phyloP scores from a whole-genome alignment of 2,113 vertebrate species.

The Chrysemys picta region DNA sequence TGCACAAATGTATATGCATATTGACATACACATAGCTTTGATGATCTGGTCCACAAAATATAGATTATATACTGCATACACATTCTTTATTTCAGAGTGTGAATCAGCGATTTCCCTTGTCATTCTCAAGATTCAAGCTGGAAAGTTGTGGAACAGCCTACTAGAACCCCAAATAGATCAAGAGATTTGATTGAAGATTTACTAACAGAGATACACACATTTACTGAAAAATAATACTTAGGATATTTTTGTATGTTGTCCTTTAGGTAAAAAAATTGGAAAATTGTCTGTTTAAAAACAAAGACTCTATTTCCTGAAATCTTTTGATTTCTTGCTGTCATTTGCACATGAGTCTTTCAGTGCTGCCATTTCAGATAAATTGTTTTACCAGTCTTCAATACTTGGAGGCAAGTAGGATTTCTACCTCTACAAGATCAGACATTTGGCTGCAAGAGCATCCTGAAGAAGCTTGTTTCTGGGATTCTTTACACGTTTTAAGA shows the following conservation, averaged over 20 bases:
- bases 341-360: not conserved
- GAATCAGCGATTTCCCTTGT: not conserved
- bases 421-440: not conserved
- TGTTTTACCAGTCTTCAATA: not conserved
- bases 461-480: not conserved
- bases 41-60: not conserved
- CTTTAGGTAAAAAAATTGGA: not conserved
- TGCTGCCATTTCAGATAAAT: not conserved
- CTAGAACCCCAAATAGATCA: not conserved
- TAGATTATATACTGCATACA: not conserved
- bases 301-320: not conserved
- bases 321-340: not conserved
- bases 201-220: not conserved
- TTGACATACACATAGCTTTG: rapidly evolving
- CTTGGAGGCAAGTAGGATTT: not conserved
- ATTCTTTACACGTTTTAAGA: not conserved
- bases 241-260: not conserved
- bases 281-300: not conserved
- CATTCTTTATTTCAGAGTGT: not conserved
- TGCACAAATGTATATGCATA: not conserved
- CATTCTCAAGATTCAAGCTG: not conserved
- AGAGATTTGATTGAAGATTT: not conserved
- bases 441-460: not conserved
- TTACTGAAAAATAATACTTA: not conserved
- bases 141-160: not conserved